Conservation (phyloP, 2,797 vertebrate genomes). For the Scolopax bukidnonensis region DNA sequence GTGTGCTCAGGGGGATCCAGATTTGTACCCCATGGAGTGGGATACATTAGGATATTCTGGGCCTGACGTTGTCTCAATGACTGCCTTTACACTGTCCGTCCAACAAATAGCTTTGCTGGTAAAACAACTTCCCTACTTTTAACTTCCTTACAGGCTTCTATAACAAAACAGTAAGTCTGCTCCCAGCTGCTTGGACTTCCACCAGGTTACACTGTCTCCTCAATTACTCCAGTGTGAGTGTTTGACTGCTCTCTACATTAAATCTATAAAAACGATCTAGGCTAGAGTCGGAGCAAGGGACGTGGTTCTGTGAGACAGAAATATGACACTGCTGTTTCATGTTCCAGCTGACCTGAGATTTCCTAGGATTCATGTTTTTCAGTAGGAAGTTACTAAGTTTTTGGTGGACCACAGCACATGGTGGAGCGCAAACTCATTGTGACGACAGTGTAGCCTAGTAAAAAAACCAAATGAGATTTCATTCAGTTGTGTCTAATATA, state of each 20-base stretch:
- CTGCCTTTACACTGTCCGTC: neutral
- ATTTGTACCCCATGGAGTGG: neutral
- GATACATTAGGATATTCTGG: neutral
- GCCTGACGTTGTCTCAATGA: neutral
- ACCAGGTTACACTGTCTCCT: neutral
- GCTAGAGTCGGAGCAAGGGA: neutral
- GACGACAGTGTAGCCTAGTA: neutral
- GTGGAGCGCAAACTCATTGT: neutral
- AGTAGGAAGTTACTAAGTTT: neutral
- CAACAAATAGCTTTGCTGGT: neutral
- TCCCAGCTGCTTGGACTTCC: neutral
- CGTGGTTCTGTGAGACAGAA: neutral
- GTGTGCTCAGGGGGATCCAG: neutral
- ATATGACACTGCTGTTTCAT: neutral
- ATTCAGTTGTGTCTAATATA: neutral
- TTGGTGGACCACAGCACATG: neutral
- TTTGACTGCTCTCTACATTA: neutral
- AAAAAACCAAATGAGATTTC: neutral
- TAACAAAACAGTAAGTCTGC: neutral
- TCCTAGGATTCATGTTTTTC: neutral
- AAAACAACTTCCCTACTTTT: neutral
- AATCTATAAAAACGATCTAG: neutral
- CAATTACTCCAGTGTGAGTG: neutral
- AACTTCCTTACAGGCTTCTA: neutral
- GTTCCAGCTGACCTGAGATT: neutral